Base-by-base conservation (phyloP, 2,797 vertebrate genomes). In the Neostethus bicornis region DNA sequence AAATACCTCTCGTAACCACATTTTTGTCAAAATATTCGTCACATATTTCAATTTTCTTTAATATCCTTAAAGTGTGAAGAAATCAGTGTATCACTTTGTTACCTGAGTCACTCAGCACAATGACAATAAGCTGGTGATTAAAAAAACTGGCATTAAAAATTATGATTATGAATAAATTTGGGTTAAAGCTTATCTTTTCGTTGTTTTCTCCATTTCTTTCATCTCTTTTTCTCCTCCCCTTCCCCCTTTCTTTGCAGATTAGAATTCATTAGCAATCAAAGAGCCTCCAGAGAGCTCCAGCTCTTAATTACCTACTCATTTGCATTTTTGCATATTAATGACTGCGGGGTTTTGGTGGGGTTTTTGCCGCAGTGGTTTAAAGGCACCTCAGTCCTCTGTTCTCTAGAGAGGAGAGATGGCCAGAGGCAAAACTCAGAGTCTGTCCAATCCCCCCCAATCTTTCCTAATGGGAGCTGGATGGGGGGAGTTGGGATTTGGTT, bases 321-420 rank as follows among this genome's bases (percentile, higher is more conserved):
- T 96, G 93, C 95, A 97, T 97, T 93, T 95, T 94, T 96, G 95
- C 94, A 95, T 95, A 94, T 95, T 96, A 95, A 96, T 94, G 93
- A 94, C 81, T 91, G 92, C 92, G 92, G 93, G 94, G 87, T 92
- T 93, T 90, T 88, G 85, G 82, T 87, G 62, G 79, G 77, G 79
- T 85, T 89, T 91, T 87, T 92, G 91, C 92, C 88, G 92, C 92
- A 93, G 91, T 93, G 91, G 88, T 93, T 92, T 92, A 91, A 92
- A 92, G 90, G 90, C 86, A 92, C 90, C 91, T 90, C 91, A 74
- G 85, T 85, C 84, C 81, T 85, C 79, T 75, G 81, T 89, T 87
- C 92, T 90, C 91, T 66, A 50, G 91, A 88, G 91, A 90, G 59
- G 58, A 79, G 79, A 83, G 86, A 91, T 86, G 86, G 89, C 91